Conservation (phyloP, 2,113 vertebrate genomes). For the Camelus dromedarius region DNA sequence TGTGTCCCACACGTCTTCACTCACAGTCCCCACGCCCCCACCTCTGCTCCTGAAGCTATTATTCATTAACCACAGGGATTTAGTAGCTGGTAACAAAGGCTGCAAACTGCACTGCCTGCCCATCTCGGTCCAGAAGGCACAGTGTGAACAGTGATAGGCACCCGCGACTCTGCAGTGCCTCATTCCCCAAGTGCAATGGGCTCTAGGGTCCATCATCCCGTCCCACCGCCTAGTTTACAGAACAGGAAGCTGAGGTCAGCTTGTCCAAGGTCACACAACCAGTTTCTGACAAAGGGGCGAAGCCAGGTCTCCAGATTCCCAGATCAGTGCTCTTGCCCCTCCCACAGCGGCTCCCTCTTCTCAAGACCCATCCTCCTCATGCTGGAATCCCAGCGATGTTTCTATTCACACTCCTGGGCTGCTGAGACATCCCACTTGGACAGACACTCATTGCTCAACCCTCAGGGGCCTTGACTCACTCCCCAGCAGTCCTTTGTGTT, state of each 20-base stretch:
- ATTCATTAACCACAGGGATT: conserved; percentile 39
- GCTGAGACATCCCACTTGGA: not conserved
- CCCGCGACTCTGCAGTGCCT: not conserved
- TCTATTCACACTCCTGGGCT: not conserved
- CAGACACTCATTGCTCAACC: not conserved
- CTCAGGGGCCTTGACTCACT: not conserved
- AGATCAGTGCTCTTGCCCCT: not conserved
- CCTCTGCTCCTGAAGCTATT: conserved; percentile 33
- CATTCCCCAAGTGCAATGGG: not conserved
- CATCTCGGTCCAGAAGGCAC: not conserved
- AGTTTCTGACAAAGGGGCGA: not conserved
- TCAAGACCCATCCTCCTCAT: too few species aligned
- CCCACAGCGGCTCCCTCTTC: not conserved
- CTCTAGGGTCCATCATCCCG: fast-evolving
- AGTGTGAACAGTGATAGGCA: fast-evolving
- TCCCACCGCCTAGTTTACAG: not conserved
- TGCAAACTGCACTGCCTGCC: not conserved
- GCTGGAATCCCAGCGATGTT: not conserved
- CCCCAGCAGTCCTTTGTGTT: not conserved
- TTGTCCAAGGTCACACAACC: not conserved
- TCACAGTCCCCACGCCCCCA: not conserved
- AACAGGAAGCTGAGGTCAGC: not conserved
- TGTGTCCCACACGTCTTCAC: not conserved
- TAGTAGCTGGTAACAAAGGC: not conserved
- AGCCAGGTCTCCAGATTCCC: not conserved